Evolutionary conservation across 2,113 vertebrate species (phyloP).

Genomic region (Petrocephalus zakoni): DNA sequence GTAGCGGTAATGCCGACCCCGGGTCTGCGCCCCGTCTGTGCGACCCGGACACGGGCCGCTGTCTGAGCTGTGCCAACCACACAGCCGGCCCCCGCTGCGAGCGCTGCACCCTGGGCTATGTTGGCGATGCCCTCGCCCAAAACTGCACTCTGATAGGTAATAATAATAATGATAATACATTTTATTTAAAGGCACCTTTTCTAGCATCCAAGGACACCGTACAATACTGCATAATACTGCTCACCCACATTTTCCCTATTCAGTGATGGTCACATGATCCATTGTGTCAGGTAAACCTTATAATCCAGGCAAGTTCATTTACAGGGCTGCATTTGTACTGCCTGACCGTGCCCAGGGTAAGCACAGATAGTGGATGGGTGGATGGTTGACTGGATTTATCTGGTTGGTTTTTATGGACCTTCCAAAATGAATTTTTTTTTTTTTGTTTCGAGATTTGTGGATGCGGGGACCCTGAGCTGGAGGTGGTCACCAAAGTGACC

Average conservation of each 20-base stretch:
- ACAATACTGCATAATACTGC: not conserved
- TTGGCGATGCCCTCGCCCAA: conserved; percentile 53
- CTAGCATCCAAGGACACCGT: too few relatives aligned
- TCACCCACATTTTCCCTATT: not conserved
- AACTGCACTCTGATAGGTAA: conserved; percentile 79
- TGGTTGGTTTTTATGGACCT: not conserved
- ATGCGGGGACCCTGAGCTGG: not conserved
- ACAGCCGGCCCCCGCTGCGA: conserved; percentile 74
- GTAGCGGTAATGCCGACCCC: conserved; percentile 75
- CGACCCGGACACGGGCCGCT: conserved; percentile 71
- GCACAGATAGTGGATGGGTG: not conserved
- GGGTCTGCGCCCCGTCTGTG: conserved; percentile 60
- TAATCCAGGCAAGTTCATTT: not conserved
- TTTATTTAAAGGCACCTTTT: too few relatives aligned
- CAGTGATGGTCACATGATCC: not conserved
- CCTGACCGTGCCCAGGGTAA: not conserved
- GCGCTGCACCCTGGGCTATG: conserved; percentile 69
- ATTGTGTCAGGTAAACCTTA: not conserved
- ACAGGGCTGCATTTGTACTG: not conserved
- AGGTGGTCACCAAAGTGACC: not conserved
- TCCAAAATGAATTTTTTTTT: not conserved
- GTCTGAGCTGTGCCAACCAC: conserved; percentile 72
- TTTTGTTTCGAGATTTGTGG: not conserved
- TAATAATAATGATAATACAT: not conserved
- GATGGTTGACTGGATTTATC: not conserved